Percentiles rank a stretch among this genome's conserved stretches.
Evolutionary conservation across 1,140 invertebrate genomes (phyloP).

Genomic region (Akabosia matsudoensis): DNA sequence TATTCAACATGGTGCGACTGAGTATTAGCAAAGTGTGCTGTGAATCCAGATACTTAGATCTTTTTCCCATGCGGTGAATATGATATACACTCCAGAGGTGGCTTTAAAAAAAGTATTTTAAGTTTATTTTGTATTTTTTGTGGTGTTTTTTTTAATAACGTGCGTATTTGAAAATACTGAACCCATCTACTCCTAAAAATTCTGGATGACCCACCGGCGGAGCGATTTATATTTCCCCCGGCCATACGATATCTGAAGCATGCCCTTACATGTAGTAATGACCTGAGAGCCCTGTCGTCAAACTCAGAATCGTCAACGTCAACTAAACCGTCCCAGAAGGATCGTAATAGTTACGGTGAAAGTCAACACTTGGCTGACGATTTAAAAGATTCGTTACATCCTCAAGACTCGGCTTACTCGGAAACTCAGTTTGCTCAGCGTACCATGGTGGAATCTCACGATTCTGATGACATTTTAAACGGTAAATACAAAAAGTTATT

Average conservation of each 20-base stretch:
- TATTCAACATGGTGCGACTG: no score
- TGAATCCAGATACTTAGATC: no score
- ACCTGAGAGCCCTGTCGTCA: not conserved
- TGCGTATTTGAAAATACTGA: not conserved
- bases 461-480: conserved; percentile 6
- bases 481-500: not conserved
- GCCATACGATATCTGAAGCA: not conserved
- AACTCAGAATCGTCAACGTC: not conserved
- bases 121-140: not conserved
- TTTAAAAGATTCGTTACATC: not conserved
- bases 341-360: not conserved
- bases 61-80: no score
- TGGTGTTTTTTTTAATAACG: not conserved
- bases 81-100: no score
- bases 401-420: not conserved
- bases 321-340: not conserved
- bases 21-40: no score
- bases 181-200: not conserved
- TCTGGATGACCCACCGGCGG: conserved; percentile 13
- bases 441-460: conserved; percentile 14
- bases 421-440: not conserved
- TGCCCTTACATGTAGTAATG: conserved; percentile 12
- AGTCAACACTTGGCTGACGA: not conserved
- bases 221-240: conserved; percentile 5
- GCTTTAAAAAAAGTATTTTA: no score